Evolutionary conservation across 92 coral and sea anemone species (phyloP).

Genomic region (Epizoanthus fatuus): DNA sequence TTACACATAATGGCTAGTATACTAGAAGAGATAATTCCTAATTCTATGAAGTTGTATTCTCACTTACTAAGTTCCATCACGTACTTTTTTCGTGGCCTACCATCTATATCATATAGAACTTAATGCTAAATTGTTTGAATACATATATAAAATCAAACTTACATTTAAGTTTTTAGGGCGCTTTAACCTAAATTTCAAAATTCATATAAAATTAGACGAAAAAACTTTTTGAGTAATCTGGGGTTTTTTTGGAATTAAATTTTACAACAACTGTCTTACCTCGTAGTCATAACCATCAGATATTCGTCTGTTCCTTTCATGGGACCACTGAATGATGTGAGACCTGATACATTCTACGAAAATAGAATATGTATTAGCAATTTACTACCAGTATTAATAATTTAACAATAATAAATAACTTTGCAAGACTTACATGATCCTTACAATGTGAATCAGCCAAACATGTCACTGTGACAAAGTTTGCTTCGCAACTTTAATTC

Average conservation of each 20-base stretch:
- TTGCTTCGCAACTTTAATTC: too few species aligned
- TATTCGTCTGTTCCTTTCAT: constrained; percentile 40
- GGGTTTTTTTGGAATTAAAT: neutral
- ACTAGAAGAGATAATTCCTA: too few species aligned
- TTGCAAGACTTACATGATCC: neutral
- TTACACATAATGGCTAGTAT: too few species aligned
- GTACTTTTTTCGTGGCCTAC: too few species aligned
- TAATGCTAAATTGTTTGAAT: too few species aligned
- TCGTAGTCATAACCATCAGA: constrained; percentile 40
- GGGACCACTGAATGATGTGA: constrained; percentile 45
- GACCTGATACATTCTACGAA: constrained; percentile 29
- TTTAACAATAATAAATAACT: neutral
- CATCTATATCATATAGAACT: too few species aligned
- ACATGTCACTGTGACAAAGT: neutral
- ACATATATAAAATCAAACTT: too few species aligned
- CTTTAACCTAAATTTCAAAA: too few species aligned
- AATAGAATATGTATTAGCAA: neutral
- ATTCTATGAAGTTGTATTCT: too few species aligned
- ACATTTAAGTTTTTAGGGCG: too few species aligned
- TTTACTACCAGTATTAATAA: neutral
- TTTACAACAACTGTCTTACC: constrained; percentile 18
- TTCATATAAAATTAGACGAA: neutral
- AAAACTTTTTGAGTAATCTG: neutral
- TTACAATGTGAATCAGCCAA: neutral
- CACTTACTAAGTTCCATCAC: too few species aligned